Base-by-base conservation (phyloP, 2,888 invertebrate species). In the Phyto melanocephala region DNA sequence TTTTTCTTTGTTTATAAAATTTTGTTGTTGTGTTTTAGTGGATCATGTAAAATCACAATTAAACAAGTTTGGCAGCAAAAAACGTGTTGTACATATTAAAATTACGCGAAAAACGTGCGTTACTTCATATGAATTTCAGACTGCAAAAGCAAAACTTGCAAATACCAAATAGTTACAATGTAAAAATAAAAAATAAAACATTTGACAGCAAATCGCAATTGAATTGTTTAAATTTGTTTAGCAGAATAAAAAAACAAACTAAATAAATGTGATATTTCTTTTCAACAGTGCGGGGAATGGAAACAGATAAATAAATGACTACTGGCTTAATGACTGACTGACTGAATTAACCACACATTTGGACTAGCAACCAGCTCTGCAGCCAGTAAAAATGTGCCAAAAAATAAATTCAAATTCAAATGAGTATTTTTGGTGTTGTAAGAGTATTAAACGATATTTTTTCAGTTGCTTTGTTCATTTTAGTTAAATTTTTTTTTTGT, bases 31-130 rank as follows among this genome's bases (percentile, higher is more conserved):
- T 24, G 4, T 37, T 50, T 60, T 28, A 8, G 50, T 20, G 33
- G 52, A 60, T 60, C 50, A 60, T 68, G 60, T 52, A 58, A 60
- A 81, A 72, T 70, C 72, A 72, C 60, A 81, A 58, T 68, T 72
- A 72, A 81, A 77, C 54, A 28, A 72, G 54, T 72, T 54, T 35
- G 67, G 17, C 15, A 28, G 45, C 47, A 37, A n/a, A 58, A 74
- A 77, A 81, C 77, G 79, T n/a, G n/a, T n/a, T n/a, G n/a, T n/a
- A n/a, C n/a, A n/a, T n/a, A n/a, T n/a, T n/a, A 82, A 70, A 70
- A 63, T 28, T 37, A 15, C 40, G 1, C 33, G 15, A 28, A 40
- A 63, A 45, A 33, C 63, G 71, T 50, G 62, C 63, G 47, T 63
- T 45, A 54, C 45, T 54, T 52, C 11, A 54, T 28, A 8, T 8